Conservation (phyloP, 2,888 invertebrate species). For the Nasonia oneida region DNA sequence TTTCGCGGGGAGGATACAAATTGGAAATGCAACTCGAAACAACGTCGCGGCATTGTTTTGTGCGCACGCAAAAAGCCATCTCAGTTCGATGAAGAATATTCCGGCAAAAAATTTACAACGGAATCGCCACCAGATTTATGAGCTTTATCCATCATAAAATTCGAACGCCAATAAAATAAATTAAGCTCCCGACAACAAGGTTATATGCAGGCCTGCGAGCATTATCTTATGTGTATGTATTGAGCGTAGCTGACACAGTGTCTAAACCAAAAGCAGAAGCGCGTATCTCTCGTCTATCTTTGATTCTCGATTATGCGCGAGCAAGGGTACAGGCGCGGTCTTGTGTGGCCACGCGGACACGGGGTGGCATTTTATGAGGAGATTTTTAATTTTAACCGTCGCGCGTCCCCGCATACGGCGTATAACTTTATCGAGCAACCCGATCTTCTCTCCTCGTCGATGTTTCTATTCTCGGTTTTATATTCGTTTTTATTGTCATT, state of each 20-base stretch:
- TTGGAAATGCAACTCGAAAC: too few relatives aligned
- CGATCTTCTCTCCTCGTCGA: slow-evolving; percentile 70
- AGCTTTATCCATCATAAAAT: slow-evolving; percentile 63
- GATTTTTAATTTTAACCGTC: slow-evolving; percentile 77
- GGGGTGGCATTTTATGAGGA: slow-evolving; percentile 71
- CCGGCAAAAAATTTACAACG: slow-evolving; percentile 59
- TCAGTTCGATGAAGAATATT: neutral
- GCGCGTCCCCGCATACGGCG: slow-evolving; percentile 67
- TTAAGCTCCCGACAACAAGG: slow-evolving; percentile 57
- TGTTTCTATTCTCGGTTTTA: slow-evolving; percentile 31
- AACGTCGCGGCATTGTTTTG: slow-evolving; percentile 29
- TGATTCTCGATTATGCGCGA: slow-evolving; percentile 16
- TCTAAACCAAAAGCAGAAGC: neutral
- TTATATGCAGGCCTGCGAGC: slow-evolving; percentile 37
- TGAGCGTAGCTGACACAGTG: neutral
- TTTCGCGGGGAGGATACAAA: neutral
- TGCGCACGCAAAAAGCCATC: neutral
- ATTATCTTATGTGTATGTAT: slow-evolving; percentile 58
- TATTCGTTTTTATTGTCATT: slow-evolving; percentile 68
- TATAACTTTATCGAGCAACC: slow-evolving; percentile 77
- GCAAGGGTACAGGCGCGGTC: slow-evolving; percentile 31
- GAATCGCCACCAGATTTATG: slow-evolving; percentile 58
- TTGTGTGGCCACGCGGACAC: slow-evolving; percentile 66
- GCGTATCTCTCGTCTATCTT: slow-evolving; percentile 40
- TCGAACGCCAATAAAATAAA: slow-evolving; percentile 61